Evolutionary conservation across 1,140 invertebrate species (phyloP), one percentile per base, ranked within the genome.

Genomic region (Leguminivora glycinivorella): DNA sequence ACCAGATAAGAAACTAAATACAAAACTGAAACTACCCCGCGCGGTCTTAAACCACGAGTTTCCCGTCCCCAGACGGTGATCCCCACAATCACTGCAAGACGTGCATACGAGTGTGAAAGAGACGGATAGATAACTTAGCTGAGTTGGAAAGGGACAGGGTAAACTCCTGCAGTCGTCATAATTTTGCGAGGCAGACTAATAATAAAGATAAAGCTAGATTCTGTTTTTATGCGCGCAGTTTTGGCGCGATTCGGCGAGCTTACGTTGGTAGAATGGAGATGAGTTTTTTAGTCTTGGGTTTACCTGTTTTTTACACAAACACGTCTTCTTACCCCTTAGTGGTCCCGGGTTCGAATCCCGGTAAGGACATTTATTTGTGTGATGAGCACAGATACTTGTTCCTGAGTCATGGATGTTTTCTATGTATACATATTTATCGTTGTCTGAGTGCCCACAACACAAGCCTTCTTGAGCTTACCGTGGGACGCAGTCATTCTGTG

Each of bases 101-200:
- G 71, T 82, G 80, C 80, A 82, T 77, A 60, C 47, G 69, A 52
- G 81, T 69, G 9, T 29, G 79, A 84, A 25, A n/a, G 75, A 70
- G 81, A 83, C 38, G n/a, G 70, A 7, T 31, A 29, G 38, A 69
- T n/a, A 34, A n/a, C 7, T 12, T 25, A 70, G 31, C 52, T 5
- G 69, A 25, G 75, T 69, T 47, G n/a, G 80, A 79, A 38, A 38
- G 75, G 52, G 78, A 74, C 17, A 56, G 56, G 17, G 24, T 68
- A 47, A 76, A 75, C 78, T 78, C 81, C 84, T 87, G 86, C 86
- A 88, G 86, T 88, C 82, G 84, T 88, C 86, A 88, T 88, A 88
- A 88, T 84, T 88, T 88, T 76, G 78, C 77, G 75, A 75, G 73
- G 81, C 80, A 84, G 84, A 85, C 82, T 85, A 84, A 87, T 85